Conservation (phyloP, 2,888 invertebrate genomes). For the Amiota minor region DNA sequence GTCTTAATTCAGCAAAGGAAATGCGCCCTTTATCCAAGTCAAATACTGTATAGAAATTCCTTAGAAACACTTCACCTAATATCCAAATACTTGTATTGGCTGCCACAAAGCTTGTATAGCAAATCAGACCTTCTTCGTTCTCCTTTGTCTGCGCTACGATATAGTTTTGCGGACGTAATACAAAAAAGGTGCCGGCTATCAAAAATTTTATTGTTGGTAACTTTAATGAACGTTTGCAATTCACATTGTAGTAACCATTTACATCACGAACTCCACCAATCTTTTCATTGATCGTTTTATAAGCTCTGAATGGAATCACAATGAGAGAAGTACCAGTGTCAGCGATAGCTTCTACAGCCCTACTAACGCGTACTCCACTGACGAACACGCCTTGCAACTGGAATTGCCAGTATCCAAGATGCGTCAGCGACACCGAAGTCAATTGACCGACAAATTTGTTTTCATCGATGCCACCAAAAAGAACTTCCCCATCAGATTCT, state of each 20-base stretch:
- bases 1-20: constrained; percentile 42
- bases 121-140: constrained; percentile 8
- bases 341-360: constrained; percentile 39
- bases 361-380: constrained; percentile 8
- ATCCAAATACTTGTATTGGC: constrained; percentile 47
- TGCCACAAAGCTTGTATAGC: constrained; percentile 43
- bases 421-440: constrained; percentile 44
- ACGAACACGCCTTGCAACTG: constrained; percentile 39
- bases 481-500: constrained; percentile 48
- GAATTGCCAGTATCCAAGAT: constrained; percentile 45
- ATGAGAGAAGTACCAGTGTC: constrained; percentile 54
- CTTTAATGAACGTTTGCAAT: constrained; percentile 22
- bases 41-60: constrained; percentile 50
- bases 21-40: constrained; percentile 43
- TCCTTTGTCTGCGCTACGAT: constrained; percentile 28
- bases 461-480: constrained; percentile 47
- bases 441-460: constrained; percentile 41
- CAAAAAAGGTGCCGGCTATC: constrained; percentile 38
- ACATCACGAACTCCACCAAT: constrained; percentile 28
- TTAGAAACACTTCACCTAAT: constrained; percentile 53
- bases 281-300: background rate
- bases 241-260: constrained; percentile 30
- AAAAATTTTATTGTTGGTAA: constrained; percentile 41
- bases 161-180: constrained; percentile 42
- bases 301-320: constrained; percentile 38